Evolutionary conservation across 2,113 vertebrate genomes (phyloP), one percentile per base, ranked within the genome.

Genomic region (Danio rerio): DNA sequence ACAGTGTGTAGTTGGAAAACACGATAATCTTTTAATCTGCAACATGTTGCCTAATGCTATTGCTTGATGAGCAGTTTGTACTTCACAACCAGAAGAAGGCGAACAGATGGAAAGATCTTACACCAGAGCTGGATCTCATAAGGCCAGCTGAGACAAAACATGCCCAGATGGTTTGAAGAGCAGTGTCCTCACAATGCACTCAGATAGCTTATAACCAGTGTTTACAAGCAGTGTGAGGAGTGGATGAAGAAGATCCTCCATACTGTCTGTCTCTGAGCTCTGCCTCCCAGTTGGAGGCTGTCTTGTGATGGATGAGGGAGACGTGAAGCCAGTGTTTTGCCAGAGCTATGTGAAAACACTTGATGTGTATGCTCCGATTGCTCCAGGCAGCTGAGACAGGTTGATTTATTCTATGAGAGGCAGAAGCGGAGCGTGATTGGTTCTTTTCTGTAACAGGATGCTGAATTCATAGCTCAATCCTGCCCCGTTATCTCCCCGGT

Each of bases 361-460:
- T 71, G 69, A 74, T 82, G 81, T 86, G 10, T 47, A 73, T 21
- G 70, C 85, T 53, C 66, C 66, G 75, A 73, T 78, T 83, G 83
- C 79, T 80, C 16, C 78, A 18, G 45, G 80, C 70, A 20, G 7
- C 59, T 70, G 53, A 68, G 83, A 82, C 84, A 55, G 59, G 31
- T 78, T 88, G 90, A 90, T 90, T 89, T 89, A 89, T 91, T 82
- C 74, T 21, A 43, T 77, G n/a, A 83, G 72, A 82, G 85, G 18
- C 42, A 43, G 69, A 83, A 83, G 21, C 21, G 3, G 68, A 7
- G 5, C 66, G 45, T 31, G 78, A 86, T 84, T 82, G 76, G 76
- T 69, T 59, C 43, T 75, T 21, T 83, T 80, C 40, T 56, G 20
- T 66, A 10, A 58, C 72, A 42, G 12, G 43, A 42, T 50, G 69